Evolutionary conservation across 2,797 vertebrate genomes (phyloP).

Genomic region (Molossus alvarezi): DNA sequence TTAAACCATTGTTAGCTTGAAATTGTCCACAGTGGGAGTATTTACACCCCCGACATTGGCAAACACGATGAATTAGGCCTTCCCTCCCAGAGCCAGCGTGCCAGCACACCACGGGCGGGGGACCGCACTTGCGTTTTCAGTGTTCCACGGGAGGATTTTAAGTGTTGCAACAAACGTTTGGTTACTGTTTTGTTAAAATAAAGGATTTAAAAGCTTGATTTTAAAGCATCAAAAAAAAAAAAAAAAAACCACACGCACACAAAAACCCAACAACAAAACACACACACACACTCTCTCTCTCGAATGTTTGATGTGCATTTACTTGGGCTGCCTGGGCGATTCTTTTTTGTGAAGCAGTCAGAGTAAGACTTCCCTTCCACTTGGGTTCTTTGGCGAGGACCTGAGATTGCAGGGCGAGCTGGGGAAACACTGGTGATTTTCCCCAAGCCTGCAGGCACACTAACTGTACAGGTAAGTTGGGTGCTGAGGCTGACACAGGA

Average conservation of each 20-base stretch:
- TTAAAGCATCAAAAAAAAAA: neutral
- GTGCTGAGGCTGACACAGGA: neutral
- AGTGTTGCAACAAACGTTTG: neutral
- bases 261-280: neutral
- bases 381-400: neutral
- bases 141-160: neutral
- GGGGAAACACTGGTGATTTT: neutral
- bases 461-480: neutral
- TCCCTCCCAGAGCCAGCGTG: neutral
- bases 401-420: neutral
- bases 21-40: neutral
- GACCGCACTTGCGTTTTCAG: neutral
- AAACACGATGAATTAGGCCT: neutral
- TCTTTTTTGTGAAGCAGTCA: neutral
- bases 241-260: too few species aligned
- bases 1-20: neutral
- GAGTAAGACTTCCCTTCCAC: neutral
- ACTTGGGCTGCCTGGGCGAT: neutral
- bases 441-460: neutral
- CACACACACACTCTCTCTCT: neutral
- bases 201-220: slow-evolving; percentile 22
- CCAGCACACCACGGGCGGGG: neutral
- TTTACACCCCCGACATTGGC: slow-evolving; percentile 1
- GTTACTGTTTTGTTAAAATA: slow-evolving; percentile 19
- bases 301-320: neutral